Evolutionary conservation across 2,888 invertebrate genomes (phyloP).

Genomic region (Anagyrus pseudococci): DNA sequence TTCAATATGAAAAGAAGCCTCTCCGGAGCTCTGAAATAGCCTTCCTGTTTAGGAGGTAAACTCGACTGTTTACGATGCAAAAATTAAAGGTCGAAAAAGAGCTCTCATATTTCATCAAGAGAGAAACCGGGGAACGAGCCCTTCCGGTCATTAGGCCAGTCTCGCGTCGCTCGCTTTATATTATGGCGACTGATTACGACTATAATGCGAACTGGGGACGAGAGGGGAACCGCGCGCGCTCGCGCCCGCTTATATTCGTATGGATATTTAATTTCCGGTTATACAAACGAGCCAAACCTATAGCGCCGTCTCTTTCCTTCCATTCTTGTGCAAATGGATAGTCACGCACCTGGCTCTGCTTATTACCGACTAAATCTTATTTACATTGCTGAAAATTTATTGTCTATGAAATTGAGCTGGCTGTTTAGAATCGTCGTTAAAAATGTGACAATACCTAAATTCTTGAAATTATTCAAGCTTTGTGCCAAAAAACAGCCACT

Average conservation of each 20-base stretch:
- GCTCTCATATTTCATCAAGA: conserved; percentile 25
- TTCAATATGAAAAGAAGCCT: too few species aligned
- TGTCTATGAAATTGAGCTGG: too few species aligned
- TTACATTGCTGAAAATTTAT: too few species aligned
- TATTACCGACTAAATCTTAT: too few species aligned
- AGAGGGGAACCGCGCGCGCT: conserved; percentile 19
- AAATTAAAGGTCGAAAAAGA: conserved; percentile 8
- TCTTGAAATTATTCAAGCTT: too few species aligned
- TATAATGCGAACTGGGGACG: conserved; percentile 38
- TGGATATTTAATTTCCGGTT: conserved; percentile 38
- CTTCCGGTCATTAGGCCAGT: conserved; percentile 54
- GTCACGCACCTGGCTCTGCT: conserved; percentile 6
- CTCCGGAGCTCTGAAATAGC: too few species aligned
- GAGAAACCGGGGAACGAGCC: conserved; percentile 37
- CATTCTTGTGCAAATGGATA: conserved; percentile 22
- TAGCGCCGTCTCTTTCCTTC: background rate
- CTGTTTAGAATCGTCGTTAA: too few species aligned
- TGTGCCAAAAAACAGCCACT: too few species aligned
- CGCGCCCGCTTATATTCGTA: conserved; percentile 5
- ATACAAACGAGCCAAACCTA: background rate
- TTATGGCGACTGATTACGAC: conserved; percentile 44
- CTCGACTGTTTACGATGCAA: background rate
- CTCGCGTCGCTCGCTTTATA: conserved; percentile 43
- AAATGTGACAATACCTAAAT: too few species aligned
- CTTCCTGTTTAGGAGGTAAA: background rate